These are phyloP conservation scores for Atherix ibis DNA, from an alignment of 2,888 invertebrate species.

Conservation along the genomic window DNA sequence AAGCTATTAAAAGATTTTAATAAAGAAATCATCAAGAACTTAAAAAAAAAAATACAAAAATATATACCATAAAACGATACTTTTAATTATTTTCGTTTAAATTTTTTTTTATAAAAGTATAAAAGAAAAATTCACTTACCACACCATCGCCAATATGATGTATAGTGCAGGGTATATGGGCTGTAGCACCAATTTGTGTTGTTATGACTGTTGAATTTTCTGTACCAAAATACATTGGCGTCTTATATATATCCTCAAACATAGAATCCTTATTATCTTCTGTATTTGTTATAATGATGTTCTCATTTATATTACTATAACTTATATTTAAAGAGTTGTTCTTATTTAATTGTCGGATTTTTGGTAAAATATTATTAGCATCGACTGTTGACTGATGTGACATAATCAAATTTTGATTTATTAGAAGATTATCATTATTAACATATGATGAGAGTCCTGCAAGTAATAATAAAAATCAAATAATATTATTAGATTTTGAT, in stretches of 20 bases:
- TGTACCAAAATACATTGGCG: constrained; percentile 66
- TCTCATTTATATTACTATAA: constrained; percentile 9
- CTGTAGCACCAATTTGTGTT: constrained; percentile 72
- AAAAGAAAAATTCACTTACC: constrained; percentile 57
- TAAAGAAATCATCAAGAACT: no score
- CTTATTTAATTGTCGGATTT: constrained; percentile 8
- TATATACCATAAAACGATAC: no score
- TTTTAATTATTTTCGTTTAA: no score
- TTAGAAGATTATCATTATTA: constrained; percentile 19
- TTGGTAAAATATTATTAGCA: constrained; percentile 8
- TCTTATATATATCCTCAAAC: constrained; percentile 33
- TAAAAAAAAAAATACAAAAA: no score
- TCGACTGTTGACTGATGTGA: constrained; percentile 10
- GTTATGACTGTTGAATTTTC: constrained; percentile 67
- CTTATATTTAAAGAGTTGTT: constrained; percentile 1
- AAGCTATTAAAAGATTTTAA: no score
- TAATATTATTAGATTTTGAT: background rate
- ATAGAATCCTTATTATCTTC: constrained; percentile 14
- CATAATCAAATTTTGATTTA: constrained; percentile 30
- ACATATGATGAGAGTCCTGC: constrained; percentile 18
- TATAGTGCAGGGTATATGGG: constrained; percentile 67
- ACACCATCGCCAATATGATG: constrained; percentile 76
- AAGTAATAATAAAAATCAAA: constrained; percentile 8
- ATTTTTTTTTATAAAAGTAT: no score
- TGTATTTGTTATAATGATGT: constrained; percentile 13